A percentile compares a stretch with the other conserved stretches of the same genome.
phyloP scores from a whole-genome alignment of 2,888 invertebrate species.

The Lymantria dispar region DNA sequence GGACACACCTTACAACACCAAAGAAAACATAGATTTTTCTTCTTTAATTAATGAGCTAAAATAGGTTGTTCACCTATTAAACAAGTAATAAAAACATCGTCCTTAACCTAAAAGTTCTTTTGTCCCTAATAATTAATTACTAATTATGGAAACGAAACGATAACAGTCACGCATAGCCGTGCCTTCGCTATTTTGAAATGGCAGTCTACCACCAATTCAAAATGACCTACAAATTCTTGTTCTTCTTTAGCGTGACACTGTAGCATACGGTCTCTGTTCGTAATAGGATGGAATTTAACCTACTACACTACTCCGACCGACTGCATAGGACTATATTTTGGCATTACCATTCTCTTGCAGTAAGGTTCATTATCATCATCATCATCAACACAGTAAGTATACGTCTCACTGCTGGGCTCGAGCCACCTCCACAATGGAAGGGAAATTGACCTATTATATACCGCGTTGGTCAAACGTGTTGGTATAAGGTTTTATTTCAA shows the following conservation, averaged over 20 bases:
- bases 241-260: constrained; percentile 1
- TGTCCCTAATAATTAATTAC: constrained; percentile 43
- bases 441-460: too few relatives aligned
- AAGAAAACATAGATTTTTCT: background rate
- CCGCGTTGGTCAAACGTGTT: too few relatives aligned
- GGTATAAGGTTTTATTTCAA: too few relatives aligned
- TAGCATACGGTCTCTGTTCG: too few relatives aligned
- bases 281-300: too few relatives aligned
- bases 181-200: constrained; percentile 35
- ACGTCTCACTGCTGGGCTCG: too few relatives aligned
- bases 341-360: too few relatives aligned
- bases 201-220: constrained; percentile 22
- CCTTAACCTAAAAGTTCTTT: constrained; percentile 43
- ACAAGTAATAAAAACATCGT: constrained; percentile 38
- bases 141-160: constrained; percentile 45
- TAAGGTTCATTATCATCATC: too few relatives aligned
- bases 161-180: constrained; percentile 56
- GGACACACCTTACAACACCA: constrained; percentile 1
- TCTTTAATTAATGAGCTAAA: constrained; percentile 16
- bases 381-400: too few relatives aligned
- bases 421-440: too few relatives aligned
- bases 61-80: constrained; percentile 15
- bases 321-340: too few relatives aligned
- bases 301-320: too few relatives aligned
- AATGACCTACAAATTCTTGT: constrained; percentile 22